These are phyloP conservation scores for Phrynosoma blainvillii DNA, from an alignment of 2,113 vertebrate species.

Conservation along the genomic window DNA sequence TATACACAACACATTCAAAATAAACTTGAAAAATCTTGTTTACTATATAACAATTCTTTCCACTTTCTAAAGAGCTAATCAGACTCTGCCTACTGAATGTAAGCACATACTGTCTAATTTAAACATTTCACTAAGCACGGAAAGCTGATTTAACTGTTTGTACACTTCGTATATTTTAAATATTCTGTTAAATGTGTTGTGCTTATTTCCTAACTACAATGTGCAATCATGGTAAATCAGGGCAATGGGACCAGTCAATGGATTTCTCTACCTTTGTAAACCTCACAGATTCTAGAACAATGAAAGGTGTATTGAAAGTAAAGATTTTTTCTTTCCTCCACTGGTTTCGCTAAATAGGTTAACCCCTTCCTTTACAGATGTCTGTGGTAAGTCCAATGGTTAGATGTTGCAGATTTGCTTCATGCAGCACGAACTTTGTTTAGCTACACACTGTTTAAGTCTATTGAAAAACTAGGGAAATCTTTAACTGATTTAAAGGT, in stretches of 20 bases:
- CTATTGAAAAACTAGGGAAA: constrained; percentile 70
- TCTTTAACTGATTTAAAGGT: constrained; percentile 61
- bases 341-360: constrained; percentile 70
- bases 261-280: background rate
- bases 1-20: background rate
- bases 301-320: constrained; percentile 26
- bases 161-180: background rate
- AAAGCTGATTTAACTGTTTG: constrained; percentile 17
- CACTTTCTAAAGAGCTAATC: background rate
- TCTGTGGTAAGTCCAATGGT: constrained; percentile 79
- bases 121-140: background rate
- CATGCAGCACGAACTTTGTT: constrained; percentile 53
- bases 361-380: constrained; percentile 77
- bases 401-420: constrained; percentile 67
- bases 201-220: constrained; percentile 42
- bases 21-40: background rate
- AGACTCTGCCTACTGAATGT: background rate
- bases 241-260: background rate
- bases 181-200: constrained; percentile 44
- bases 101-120: constrained; percentile 35
- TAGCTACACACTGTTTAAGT: constrained; percentile 64
- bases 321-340: background rate
- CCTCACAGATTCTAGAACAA: background rate
- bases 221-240: background rate
- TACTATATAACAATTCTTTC: background rate